These are phyloP conservation scores for Crocodylus rhombifer DNA, from an alignment of 2,797 vertebrate genomes.

Conservation along the genomic window DNA sequence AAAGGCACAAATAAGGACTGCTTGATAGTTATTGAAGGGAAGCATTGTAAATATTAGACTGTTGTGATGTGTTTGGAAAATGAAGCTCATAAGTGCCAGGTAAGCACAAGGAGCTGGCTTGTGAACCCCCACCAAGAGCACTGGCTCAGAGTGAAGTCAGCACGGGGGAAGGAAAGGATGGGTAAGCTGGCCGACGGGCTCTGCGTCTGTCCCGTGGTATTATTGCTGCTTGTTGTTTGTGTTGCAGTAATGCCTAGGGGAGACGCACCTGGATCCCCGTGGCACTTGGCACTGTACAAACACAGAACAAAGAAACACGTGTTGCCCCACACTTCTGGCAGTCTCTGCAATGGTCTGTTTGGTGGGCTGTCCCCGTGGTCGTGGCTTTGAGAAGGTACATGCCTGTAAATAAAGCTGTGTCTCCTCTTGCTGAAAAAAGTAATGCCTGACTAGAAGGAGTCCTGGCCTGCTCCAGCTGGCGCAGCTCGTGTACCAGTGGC, in stretches of 20 bases:
- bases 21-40: slow-evolving; percentile 68
- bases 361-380: neutral
- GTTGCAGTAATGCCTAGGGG: accelerated
- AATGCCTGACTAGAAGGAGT: neutral
- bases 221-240: neutral
- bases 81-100: accelerated
- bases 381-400: accelerated
- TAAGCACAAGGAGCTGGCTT: neutral
- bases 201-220: neutral
- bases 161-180: too few species aligned
- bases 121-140: neutral
- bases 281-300: neutral
- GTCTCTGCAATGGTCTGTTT: neutral
- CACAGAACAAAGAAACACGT: neutral
- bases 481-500: neutral
- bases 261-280: neutral
- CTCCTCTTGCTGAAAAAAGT: neutral
- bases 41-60: slow-evolving; percentile 34
- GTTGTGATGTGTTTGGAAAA: neutral
- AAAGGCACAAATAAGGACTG: slow-evolving; percentile 63
- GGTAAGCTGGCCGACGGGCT: neutral
- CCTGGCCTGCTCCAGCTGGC: neutral
- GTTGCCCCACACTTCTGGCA: neutral
- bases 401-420: accelerated
- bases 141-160: neutral